Evolutionary conservation across 1,140 invertebrate species (phyloP).

Genomic region (Psilanteris sp.): DNA sequence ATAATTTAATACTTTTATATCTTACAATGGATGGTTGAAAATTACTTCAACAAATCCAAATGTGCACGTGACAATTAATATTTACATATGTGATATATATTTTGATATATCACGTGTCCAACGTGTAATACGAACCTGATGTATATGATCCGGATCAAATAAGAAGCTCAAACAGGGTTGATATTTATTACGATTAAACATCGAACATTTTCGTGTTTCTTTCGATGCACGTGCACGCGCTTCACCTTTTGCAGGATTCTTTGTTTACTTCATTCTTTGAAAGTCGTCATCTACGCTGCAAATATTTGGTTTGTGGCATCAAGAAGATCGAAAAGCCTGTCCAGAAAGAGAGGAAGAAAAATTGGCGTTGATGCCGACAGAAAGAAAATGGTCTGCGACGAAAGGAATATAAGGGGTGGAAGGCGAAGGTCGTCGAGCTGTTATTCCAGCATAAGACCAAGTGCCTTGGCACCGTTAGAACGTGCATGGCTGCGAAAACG

Average conservation of each 20-base stretch:
- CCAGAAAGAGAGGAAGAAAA: constrained; percentile 56
- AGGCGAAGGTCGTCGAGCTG: constrained; percentile 36
- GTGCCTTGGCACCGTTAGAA: constrained; percentile 41
- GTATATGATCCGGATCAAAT: no score
- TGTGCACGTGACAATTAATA: no score
- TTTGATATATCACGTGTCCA: no score
- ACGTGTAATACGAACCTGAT: no score
- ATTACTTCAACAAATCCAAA: no score
- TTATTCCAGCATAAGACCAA: constrained; percentile 53
- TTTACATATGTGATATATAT: no score
- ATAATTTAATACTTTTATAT: no score
- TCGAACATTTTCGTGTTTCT: constrained; percentile 35
- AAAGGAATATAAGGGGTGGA: neutral
- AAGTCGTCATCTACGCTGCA: constrained; percentile 53
- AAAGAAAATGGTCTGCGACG: constrained; percentile 32
- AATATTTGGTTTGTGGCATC: constrained; percentile 68
- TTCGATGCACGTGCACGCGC: constrained; percentile 16
- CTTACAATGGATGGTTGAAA: no score
- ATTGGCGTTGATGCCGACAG: constrained; percentile 48
- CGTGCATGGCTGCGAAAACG: constrained; percentile 56
- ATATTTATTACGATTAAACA: constrained; percentile 50
- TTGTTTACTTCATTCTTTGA: constrained; percentile 49
- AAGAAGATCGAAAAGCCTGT: constrained; percentile 60
- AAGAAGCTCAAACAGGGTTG: constrained; percentile 15
- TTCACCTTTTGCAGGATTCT: constrained; percentile 6